Base-by-base conservation (phyloP, 2,888 invertebrate species). In the Bellardia bayeri region DNA sequence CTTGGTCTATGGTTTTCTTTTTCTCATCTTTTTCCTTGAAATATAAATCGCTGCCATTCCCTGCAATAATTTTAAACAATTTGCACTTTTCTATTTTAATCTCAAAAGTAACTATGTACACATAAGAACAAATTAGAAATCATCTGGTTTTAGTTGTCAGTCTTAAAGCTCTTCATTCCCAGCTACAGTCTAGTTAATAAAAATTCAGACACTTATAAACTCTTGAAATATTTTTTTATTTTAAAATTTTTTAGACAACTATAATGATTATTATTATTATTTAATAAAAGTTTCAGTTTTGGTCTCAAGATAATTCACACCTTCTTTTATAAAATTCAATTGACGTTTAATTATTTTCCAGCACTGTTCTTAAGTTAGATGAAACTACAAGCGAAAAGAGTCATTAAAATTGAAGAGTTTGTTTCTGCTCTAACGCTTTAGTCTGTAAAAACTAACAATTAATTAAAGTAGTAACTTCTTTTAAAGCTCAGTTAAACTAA, bases 401-500 rank as follows among this genome's bases (percentile, higher is more conserved):
- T 14, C 14, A 63, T 63, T 40, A 63, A 63, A 63, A 40, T 40
- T 64, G 9, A 16, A 40, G n/a, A 51, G 33, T 71, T 37, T 71
- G n/a, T 71, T 71, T 71, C 69, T 71, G 69, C 69, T 64, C 54
- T 40, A 51, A 76, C 51, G 51, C 51, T 37, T 64, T 76, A 66
- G 23, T 45, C 45, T 45, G 13, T 4, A 66, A n/a, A 66, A 63
- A 61, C n/a, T 33, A 49, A 14, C n/a, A 63, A 45, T 54, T 16
- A 71, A 54, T 72, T 23, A 56, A 72, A 56, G 9, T 23, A 49
- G 8, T 49, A 63, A 49, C 45, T 30, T 9, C 5, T 37, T 16
- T n/a, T 51, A 13, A 49, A 33, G 13, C 30, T 63, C 13, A 42
- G 9, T 7, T 49, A 23, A n/a, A 54, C 40, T 13, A 23, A 64